These are phyloP conservation scores for Epinotia ramella DNA, from an alignment of 2,888 invertebrate species.

Conservation along the genomic window DNA sequence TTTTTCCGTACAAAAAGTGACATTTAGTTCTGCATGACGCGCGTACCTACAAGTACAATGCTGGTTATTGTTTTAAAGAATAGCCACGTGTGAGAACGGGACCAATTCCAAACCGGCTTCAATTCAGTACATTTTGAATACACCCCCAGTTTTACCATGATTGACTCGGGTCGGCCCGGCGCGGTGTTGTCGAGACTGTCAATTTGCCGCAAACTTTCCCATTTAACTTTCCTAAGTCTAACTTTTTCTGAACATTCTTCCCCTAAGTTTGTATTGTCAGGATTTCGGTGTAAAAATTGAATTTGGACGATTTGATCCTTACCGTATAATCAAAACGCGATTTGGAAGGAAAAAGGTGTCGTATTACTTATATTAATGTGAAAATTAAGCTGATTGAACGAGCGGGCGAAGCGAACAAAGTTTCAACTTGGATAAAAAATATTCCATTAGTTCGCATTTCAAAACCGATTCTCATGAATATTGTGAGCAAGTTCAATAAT, in stretches of 20 bases:
- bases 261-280: conserved; percentile 64
- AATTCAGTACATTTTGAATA: background rate
- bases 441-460: no score
- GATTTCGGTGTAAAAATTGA: conserved; percentile 62
- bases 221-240: conserved; percentile 77
- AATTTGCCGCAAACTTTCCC: conserved; percentile 81
- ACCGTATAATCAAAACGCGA: conserved; percentile 48
- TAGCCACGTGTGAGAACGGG: background rate
- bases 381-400: no score
- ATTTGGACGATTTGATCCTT: conserved; percentile 60
- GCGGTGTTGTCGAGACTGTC: conserved; percentile 71
- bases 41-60: no score
- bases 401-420: no score
- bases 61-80: background rate
- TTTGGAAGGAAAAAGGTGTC: conserved; percentile 6
- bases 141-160: conserved; percentile 59
- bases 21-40: no score
- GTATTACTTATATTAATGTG: background rate
- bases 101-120: background rate
- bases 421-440: no score
- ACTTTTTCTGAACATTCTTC: conserved; percentile 73
- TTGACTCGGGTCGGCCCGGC: conserved; percentile 57
- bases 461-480: no score
- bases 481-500: no score
- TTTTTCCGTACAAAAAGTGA: no score